Evolutionary conservation across 2,113 vertebrate species (phyloP).

Genomic region (Spermophilus dauricus): DNA sequence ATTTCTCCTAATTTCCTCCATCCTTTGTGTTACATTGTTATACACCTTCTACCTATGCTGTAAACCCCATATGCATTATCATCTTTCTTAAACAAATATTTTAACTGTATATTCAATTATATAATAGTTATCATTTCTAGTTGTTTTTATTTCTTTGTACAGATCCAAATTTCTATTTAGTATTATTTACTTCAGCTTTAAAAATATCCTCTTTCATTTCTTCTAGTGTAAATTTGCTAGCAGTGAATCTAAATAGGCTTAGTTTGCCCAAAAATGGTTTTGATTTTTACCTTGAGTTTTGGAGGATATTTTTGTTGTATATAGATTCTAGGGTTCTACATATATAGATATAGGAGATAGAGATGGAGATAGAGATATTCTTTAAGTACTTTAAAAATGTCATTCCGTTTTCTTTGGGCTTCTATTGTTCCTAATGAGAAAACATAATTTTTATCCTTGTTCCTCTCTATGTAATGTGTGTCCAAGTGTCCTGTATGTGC

Average conservation of each 20-base stretch:
- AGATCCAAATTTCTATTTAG: slow-evolving; percentile 1
- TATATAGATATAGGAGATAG: neutral
- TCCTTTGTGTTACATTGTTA: neutral
- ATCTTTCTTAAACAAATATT: neutral
- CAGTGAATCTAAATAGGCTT: neutral
- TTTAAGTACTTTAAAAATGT: neutral
- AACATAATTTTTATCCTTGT: neutral
- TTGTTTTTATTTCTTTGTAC: slow-evolving; percentile 13
- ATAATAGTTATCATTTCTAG: neutral
- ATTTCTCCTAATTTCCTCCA: neutral
- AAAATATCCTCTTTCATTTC: neutral
- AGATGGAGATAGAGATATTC: neutral
- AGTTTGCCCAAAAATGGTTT: slow-evolving; percentile 48
- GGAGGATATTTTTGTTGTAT: slow-evolving; percentile 35
- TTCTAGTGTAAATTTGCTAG: neutral
- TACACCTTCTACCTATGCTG: neutral
- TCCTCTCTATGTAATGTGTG: neutral
- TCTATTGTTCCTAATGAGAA: slow-evolving; percentile 26
- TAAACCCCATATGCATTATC: neutral
- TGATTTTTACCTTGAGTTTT: slow-evolving; percentile 62
- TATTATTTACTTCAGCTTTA: slow-evolving; percentile 26
- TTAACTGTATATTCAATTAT: slow-evolving; percentile 26
- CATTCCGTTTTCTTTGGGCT: slow-evolving; percentile 42
- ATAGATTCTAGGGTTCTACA: slow-evolving; percentile 21
- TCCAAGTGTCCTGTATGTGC: neutral